Conservation (phyloP, 2,113 vertebrate genomes). For the Gavia stellata region DNA sequence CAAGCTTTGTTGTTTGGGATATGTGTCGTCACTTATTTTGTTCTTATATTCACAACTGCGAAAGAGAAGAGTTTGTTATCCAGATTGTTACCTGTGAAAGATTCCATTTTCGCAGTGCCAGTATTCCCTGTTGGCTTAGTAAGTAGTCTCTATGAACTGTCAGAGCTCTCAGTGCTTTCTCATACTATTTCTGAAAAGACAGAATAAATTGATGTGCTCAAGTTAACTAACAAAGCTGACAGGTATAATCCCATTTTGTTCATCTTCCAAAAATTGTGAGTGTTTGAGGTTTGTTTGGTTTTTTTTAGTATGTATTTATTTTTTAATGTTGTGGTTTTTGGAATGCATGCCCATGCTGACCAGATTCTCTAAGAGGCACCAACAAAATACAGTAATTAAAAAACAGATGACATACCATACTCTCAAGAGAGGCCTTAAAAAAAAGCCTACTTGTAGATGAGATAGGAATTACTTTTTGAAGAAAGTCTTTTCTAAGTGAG, state of each 20-base stretch:
- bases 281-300: too few relatives aligned
- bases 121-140: slow-evolving; percentile 47
- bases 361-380: background rate
- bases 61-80: background rate
- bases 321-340: background rate
- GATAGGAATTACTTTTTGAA: background rate
- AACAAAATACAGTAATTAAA: background rate
- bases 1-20: slow-evolving; percentile 36
- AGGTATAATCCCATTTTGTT: background rate
- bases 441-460: background rate
- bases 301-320: too few relatives aligned
- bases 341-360: background rate
- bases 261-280: background rate
- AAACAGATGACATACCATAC: background rate
- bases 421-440: background rate
- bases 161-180: background rate
- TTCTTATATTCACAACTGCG: background rate
- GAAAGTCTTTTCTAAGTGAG: background rate
- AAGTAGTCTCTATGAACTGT: background rate
- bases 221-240: background rate
- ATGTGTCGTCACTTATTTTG: background rate
- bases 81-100: background rate
- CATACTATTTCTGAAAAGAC: background rate
- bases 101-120: background rate
- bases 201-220: background rate